Evolutionary conservation across 2,888 invertebrate genomes (phyloP).

Genomic region (Pseudoips prasinana): DNA sequence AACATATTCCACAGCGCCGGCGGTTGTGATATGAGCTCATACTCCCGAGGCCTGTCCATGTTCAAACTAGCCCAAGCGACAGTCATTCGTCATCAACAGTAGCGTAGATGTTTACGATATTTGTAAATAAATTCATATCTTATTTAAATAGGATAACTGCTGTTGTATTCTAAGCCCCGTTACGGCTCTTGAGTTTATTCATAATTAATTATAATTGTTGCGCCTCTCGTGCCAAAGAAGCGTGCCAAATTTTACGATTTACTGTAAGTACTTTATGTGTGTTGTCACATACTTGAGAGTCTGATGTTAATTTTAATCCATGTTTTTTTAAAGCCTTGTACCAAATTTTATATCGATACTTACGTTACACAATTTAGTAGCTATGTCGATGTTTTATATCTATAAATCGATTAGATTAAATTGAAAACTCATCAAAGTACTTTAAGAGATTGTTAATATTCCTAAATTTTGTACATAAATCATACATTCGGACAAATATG

Average conservation of each 20-base stretch:
- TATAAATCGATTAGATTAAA: conserved; percentile 33
- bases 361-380: conserved; percentile 20
- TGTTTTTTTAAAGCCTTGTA: conserved; percentile 11
- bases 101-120: conserved; percentile 30
- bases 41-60: conserved; percentile 10
- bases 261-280: conserved; percentile 7
- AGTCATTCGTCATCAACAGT: conserved; percentile 22
- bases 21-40: neutral
- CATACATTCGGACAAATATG: conserved; percentile 12
- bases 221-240: conserved; percentile 23
- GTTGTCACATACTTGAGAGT: conserved; percentile 3
- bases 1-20: neutral
- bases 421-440: conserved; percentile 30
- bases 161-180: conserved; percentile 27
- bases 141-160: conserved; percentile 27
- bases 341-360: conserved; percentile 19
- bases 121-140: conserved; percentile 46
- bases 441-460: conserved; percentile 30
- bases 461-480: conserved; percentile 29
- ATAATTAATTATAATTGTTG: conserved; percentile 18
- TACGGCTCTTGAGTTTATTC: conserved; percentile 15
- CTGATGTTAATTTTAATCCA: conserved; percentile 4
- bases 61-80: conserved; percentile 28
- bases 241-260: conserved; percentile 33
- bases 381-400: conserved; percentile 37